These are phyloP conservation scores for Hyaena hyaena DNA, from an alignment of 2,113 vertebrate genomes.

Conservation along the genomic window DNA sequence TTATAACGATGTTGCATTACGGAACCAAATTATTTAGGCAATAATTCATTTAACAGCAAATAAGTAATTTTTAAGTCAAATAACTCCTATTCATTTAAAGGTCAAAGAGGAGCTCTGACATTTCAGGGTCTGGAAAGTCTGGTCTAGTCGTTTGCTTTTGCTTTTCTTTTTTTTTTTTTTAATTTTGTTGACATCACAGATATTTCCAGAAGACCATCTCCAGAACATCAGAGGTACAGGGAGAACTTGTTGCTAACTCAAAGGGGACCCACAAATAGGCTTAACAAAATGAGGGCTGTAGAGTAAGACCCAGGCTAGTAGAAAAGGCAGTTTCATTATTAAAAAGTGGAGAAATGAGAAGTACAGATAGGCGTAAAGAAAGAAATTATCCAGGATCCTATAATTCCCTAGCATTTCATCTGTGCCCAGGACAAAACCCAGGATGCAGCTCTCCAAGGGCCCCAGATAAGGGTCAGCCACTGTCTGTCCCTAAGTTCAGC, in stretches of 20 bases:
- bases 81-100: background rate
- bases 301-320: background rate
- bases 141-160: background rate
- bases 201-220: background rate
- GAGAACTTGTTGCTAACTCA: background rate
- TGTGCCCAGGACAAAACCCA: background rate
- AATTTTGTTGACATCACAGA: background rate
- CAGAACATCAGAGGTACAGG: background rate
- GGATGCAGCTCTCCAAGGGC: background rate
- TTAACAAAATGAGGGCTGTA: background rate
- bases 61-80: background rate
- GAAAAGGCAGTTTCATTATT: background rate
- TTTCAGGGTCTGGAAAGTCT: background rate
- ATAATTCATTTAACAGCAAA: background rate
- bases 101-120: background rate
- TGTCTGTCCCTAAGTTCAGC: background rate
- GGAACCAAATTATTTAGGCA: background rate
- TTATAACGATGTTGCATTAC: background rate
- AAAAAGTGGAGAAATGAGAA: background rate
- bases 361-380: background rate
- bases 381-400: background rate
- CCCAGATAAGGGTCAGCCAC: no score
- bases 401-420: background rate
- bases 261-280: background rate
- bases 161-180: background rate